Evolutionary conservation across 2,797 vertebrate species (phyloP), one percentile per base, ranked within the genome.

Genomic region (Ctenochaetus hawaiiensis): DNA sequence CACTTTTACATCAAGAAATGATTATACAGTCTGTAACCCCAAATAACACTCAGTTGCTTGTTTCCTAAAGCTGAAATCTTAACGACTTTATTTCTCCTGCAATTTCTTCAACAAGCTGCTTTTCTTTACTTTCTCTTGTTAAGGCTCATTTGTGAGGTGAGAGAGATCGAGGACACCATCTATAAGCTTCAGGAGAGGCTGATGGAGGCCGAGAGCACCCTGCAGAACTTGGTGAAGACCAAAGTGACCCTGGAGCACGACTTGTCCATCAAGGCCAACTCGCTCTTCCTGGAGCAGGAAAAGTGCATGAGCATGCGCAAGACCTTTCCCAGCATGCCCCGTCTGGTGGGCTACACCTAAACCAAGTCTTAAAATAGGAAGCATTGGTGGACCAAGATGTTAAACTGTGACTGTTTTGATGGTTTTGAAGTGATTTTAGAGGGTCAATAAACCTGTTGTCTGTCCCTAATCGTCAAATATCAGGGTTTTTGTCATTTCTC

Each of bases 231-330:
- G 94, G 95, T 96, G 20, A 96, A 92, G 82, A 94, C 95, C 67
- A 99, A 97, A 88, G 91, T 95, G 0, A 85, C 93, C 70, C 86
- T 99, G 91, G 97, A 99, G 81, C 95, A 98, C 0, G 97, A 98
- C 75, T 93, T 99, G 63, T 96, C 96, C 0, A 53, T 99, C 92
- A 99, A 99, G 87, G 96, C 96, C 88, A 97, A 98, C 89, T 96
- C 97, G 0, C 94, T 99, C 34, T 98, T 97, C 93, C 94, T 99
- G 5, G 97, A 99, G 85, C 96, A 98, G 91, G 97, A 99, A 72
- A 97, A 96, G 82, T 98, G 98, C 91, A 97, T 99, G 98, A 95
- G 96, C 75, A 97, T 97, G 93, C 95, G 96, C 53, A 97, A 96
- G 91, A 96, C 88, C 80, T 99, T 96, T 72, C 97, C 97, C 85